phyloP scores from a whole-genome alignment of 2,888 invertebrate genomes.

The Nemapogon koenigi region DNA sequence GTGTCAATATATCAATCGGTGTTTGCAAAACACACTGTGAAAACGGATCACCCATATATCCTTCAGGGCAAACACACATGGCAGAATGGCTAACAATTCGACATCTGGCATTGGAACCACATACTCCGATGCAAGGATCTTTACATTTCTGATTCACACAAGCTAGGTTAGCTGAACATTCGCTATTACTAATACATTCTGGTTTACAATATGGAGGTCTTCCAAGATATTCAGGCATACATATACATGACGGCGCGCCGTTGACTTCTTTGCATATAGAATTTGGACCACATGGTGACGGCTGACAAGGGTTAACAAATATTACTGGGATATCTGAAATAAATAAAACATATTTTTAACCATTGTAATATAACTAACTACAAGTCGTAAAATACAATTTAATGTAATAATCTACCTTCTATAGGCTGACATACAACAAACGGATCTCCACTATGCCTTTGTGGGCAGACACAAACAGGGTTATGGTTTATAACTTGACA shows the following conservation, averaged over 20 bases:
- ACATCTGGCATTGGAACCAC: slow-evolving; percentile 76
- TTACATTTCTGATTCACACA: slow-evolving; percentile 77
- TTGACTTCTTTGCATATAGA: slow-evolving; percentile 74
- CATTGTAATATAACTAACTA: neutral
- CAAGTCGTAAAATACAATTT: neutral
- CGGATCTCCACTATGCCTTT: slow-evolving; percentile 71
- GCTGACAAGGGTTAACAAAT: slow-evolving; percentile 71
- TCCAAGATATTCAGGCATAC: slow-evolving; percentile 72
- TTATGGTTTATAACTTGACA: slow-evolving; percentile 76
- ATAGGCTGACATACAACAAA: slow-evolving; percentile 59
- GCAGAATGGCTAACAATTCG: slow-evolving; percentile 80
- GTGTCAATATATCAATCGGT: slow-evolving; percentile 60
- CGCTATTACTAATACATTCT: slow-evolving; percentile 80
- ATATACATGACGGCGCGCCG: slow-evolving; percentile 76
- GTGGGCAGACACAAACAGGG: slow-evolving; percentile 75
- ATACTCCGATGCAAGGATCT: slow-evolving; percentile 75
- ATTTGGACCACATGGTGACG: slow-evolving; percentile 82
- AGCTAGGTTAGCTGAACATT: slow-evolving; percentile 73
- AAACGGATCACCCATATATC: slow-evolving; percentile 71
- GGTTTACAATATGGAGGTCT: slow-evolving; percentile 80
- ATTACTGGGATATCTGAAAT: slow-evolving; percentile 31
- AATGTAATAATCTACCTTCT: slow-evolving; percentile 20
- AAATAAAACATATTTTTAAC: slow-evolving; percentile 3
- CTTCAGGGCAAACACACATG: slow-evolving; percentile 74
- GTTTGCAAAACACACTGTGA: slow-evolving; percentile 57